Evolutionary conservation across 2,113 vertebrate genomes (phyloP).

Genomic region (Saimiri boliviensis): DNA sequence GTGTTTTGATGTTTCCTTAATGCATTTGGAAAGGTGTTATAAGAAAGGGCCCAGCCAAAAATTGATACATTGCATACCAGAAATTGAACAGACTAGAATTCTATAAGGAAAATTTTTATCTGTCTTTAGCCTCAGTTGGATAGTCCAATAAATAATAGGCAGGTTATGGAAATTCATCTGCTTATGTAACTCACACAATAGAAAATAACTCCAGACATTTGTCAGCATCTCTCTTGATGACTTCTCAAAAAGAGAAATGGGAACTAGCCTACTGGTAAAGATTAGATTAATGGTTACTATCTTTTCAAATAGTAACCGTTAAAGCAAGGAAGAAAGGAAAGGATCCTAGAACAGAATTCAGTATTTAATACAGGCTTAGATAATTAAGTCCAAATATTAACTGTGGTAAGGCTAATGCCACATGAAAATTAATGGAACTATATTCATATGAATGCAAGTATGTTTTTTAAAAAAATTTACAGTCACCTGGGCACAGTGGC

Average conservation of each 20-base stretch:
- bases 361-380: neutral
- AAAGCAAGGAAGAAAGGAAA: neutral
- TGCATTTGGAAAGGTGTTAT: neutral
- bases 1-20: neutral
- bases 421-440: neutral
- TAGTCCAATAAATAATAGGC: neutral
- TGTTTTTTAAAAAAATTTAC: neutral
- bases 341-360: neutral
- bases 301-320: neutral
- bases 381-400: neutral
- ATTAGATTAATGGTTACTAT: neutral
- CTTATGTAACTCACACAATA: neutral
- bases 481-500: too few species aligned
- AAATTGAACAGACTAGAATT: neutral
- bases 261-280: neutral
- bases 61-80: neutral
- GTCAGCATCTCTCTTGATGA: neutral
- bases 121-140: neutral
- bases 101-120: neutral
- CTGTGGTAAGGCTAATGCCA: neutral
- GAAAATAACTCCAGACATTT: neutral
- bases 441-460: neutral
- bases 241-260: neutral
- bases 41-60: neutral
- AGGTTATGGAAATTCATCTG: neutral